These are phyloP conservation scores for Chunga burmeisteri DNA, from an alignment of 2,113 vertebrate genomes.

Conservation along the genomic window DNA sequence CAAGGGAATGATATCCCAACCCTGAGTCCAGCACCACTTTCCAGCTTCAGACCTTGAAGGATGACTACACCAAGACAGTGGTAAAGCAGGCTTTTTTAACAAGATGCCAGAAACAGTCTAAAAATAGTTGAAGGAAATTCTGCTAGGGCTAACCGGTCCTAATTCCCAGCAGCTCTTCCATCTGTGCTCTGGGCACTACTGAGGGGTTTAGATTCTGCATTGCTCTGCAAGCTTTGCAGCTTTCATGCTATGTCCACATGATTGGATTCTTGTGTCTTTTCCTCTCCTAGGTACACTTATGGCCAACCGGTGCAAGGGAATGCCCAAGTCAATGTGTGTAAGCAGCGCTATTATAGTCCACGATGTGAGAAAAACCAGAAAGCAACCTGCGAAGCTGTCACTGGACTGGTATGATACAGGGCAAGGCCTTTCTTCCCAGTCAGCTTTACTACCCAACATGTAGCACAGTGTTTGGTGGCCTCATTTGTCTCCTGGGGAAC, in stretches of 20 bases:
- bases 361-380: conserved; percentile 23
- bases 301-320: conserved; percentile 70
- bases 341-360: background rate
- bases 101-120: background rate
- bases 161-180: background rate
- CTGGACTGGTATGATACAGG: conserved; percentile 49
- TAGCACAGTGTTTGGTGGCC: background rate
- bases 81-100: background rate
- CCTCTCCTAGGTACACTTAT: conserved; percentile 66
- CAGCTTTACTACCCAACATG: background rate
- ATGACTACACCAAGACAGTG: background rate
- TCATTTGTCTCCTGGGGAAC: background rate
- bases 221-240: background rate
- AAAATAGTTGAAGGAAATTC: background rate
- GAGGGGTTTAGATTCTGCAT: background rate
- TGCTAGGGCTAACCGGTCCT: background rate
- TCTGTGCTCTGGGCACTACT: background rate
- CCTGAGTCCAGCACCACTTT: background rate
- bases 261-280: background rate
- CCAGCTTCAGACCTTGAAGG: background rate
- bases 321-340: conserved; percentile 59
- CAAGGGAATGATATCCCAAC: background rate
- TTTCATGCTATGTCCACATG: background rate
- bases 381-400: conserved; percentile 54
- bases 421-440: background rate